Evolutionary conservation across 2,113 vertebrate genomes (phyloP).

Genomic region (Semnornis frantzii): DNA sequence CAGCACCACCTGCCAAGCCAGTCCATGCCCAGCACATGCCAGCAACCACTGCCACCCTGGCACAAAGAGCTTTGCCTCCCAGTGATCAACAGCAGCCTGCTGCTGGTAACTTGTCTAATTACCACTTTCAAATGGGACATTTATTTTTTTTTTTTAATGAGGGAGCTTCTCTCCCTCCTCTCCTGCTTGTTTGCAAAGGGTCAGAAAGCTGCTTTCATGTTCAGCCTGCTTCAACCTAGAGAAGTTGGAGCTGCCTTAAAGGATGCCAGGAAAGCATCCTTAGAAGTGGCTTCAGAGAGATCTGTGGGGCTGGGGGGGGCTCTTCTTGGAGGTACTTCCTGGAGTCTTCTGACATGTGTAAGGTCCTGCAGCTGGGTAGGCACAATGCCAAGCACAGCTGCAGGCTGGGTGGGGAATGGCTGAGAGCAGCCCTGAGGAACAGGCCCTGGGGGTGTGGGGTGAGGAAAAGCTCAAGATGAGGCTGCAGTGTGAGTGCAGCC

Average conservation of each 20-base stretch:
- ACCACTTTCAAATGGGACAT: not conserved
- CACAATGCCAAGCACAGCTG: too few relatives aligned
- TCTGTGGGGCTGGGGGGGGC: not conserved
- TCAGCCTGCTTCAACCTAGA: not conserved
- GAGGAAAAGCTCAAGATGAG: too few relatives aligned
- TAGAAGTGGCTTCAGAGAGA: not conserved
- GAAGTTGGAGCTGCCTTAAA: not conserved
- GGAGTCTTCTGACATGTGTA: not conserved
- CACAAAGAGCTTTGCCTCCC: not conserved
- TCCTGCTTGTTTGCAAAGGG: not conserved
- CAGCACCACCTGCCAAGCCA: not conserved
- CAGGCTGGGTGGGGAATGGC: too few relatives aligned
- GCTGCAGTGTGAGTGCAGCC: too few relatives aligned
- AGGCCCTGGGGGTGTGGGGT: too few relatives aligned
- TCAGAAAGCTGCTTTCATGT: not conserved
- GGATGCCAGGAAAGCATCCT: not conserved
- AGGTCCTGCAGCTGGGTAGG: too few relatives aligned
- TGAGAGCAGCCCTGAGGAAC: too few relatives aligned
- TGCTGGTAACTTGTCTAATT: not conserved
- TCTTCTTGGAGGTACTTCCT: not conserved
- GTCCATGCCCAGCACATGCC: not conserved
- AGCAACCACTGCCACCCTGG: not conserved
- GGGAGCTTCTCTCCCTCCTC: not conserved
- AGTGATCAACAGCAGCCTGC: not conserved
- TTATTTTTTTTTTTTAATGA: constrained; percentile 1